Evolutionary conservation across 2,888 invertebrate species (phyloP), one percentile per base, ranked within the genome.

Genomic region (Cantharis rustica): DNA sequence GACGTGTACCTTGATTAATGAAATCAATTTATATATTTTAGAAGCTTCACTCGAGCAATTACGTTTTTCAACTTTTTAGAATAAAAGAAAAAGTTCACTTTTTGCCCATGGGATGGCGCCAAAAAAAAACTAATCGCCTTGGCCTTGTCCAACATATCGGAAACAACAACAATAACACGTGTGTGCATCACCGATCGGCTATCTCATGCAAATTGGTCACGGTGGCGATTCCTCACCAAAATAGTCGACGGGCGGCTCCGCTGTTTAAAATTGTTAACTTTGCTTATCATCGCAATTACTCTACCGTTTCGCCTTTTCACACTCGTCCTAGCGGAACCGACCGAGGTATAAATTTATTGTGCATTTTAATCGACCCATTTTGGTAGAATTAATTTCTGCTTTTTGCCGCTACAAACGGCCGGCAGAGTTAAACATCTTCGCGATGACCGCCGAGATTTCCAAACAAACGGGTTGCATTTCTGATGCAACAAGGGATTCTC

Each of bases 1-100:
- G 74, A 74, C 77, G 23, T 61, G 71, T 76, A 76, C 76, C 76
- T 77, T 77, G 77, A 77, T 74, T 74, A 77, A 77, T 77, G 77
- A 47, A 27, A 61, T 73, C 71, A 77, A 77, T 77, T 77, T 74
- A 77, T 74, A 77, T 77, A 74, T 63, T 63, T 63, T 16, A 63
- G 17, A 16, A 17, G 63, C 16, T 63, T 63, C 63, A 63, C 63
- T 63, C 4, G n/a, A 2, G 47, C 47, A 47, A 47, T 47, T 63
- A 63, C 16, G 63, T 63, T 16, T 16, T 62, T 16, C 63, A n/a
- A n/a, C n/a, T n/a, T n/a, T n/a, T n/a, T n/a, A n/a, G n/a, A n/a
- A n/a, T n/a, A n/a, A n/a, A n/a, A n/a, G n/a, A n/a, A n/a, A n/a
- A n/a, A n/a, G n/a, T n/a, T n/a, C n/a, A n/a, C n/a, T n/a, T n/a